These are phyloP conservation scores for Polypterus bichir DNA, from an alignment of 2,113 vertebrate species.

Conservation along the genomic window DNA sequence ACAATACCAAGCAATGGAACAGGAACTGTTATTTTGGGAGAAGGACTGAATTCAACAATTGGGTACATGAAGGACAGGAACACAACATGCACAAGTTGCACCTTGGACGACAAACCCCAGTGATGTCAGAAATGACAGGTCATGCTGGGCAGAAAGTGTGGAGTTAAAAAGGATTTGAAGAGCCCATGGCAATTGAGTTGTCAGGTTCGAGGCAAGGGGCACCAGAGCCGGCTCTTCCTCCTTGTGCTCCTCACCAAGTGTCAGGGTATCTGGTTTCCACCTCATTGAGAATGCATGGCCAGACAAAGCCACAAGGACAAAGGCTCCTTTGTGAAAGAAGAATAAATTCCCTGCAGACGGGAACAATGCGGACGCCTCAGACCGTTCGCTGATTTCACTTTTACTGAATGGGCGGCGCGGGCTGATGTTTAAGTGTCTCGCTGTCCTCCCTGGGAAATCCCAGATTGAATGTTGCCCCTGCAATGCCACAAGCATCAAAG, in stretches of 20 bases:
- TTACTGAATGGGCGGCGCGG: constrained; percentile 31
- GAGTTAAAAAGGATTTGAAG: too few relatives aligned
- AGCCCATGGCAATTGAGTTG: too few relatives aligned
- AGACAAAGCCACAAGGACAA: constrained; percentile 30
- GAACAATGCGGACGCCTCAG: constrained; percentile 32
- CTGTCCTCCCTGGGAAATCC: not conserved
- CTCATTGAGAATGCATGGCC: constrained; percentile 34
- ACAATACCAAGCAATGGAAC: too few relatives aligned
- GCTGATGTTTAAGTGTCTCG: constrained; percentile 12
- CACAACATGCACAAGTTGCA: too few relatives aligned
- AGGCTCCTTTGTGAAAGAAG: constrained; percentile 40
- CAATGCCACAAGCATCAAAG: not conserved
- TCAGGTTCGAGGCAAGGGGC: too few relatives aligned
- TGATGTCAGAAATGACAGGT: too few relatives aligned
- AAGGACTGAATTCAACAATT: too few relatives aligned
- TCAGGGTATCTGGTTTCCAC: constrained; percentile 39
- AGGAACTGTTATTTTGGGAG: too few relatives aligned
- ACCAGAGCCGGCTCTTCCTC: too few relatives aligned
- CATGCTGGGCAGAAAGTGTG: too few relatives aligned
- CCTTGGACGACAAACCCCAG: too few relatives aligned
- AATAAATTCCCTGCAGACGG: constrained; percentile 36
- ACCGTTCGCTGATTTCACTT: constrained; percentile 36
- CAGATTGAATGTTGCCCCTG: not conserved
- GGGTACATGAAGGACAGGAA: too few relatives aligned
- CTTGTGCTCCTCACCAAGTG: constrained; percentile 19